Evolutionary conservation across 2,888 invertebrate species (phyloP).

Genomic region (Cheilosia scutellata): DNA sequence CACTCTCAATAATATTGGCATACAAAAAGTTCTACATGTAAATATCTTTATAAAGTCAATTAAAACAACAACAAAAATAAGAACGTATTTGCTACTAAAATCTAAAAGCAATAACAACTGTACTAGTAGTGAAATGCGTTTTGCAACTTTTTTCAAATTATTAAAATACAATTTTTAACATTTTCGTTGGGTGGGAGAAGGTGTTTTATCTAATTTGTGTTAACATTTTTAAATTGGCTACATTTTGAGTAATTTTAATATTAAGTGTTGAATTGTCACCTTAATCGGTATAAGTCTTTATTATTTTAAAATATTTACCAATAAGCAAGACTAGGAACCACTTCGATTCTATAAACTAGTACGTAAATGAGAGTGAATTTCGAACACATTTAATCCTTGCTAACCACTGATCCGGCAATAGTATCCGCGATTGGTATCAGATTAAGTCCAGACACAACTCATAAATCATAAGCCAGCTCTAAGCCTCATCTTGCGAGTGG

Average conservation of each 20-base stretch:
- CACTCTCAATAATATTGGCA: conserved; percentile 61
- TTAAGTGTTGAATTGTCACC: too few relatives aligned
- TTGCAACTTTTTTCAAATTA: neutral
- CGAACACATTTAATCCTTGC: too few relatives aligned
- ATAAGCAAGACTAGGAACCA: too few relatives aligned
- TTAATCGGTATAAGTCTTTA: too few relatives aligned
- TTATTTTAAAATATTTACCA: too few relatives aligned
- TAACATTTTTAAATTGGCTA: neutral
- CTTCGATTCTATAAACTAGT: too few relatives aligned
- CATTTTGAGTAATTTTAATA: neutral
- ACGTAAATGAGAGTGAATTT: too few relatives aligned
- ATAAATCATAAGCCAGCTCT: too few relatives aligned
- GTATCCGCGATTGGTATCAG: too few relatives aligned
- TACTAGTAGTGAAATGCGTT: conserved; percentile 14
- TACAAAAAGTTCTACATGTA: conserved; percentile 37
- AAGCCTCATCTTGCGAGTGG: too few relatives aligned
- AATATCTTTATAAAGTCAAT: conserved; percentile 10
- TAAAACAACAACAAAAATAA: neutral
- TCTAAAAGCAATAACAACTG: neutral
- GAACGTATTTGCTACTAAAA: conserved; percentile 14
- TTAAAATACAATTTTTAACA: conserved; percentile 1
- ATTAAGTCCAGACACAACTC: too few relatives aligned
- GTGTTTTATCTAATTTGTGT: conserved; percentile 32
- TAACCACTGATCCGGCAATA: too few relatives aligned
- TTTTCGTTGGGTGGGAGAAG: conserved; percentile 44